These are phyloP conservation scores for Clytia hemisphaerica DNA, from an alignment of 30 jellyfish, hydroid and myxozoan species.

Conservation along the genomic window DNA sequence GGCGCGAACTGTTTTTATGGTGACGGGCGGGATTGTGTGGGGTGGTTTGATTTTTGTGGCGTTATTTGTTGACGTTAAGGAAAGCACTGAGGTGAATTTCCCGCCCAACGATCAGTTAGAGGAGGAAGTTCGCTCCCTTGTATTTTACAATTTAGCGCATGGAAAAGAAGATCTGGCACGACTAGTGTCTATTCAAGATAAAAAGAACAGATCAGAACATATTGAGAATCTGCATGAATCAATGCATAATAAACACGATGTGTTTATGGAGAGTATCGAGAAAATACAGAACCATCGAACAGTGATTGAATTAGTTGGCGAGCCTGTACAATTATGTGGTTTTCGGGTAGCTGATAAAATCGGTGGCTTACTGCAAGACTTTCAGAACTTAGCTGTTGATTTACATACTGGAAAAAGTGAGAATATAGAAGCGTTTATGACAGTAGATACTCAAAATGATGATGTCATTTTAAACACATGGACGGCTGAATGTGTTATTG, in stretches of 20 bases:
- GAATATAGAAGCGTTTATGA: too few relatives aligned
- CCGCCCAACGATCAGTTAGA: background rate
- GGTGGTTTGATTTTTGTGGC: constrained; percentile 10
- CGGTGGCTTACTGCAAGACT: background rate
- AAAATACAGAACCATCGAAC: background rate
- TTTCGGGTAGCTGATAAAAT: constrained; percentile 21
- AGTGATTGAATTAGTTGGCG: constrained; percentile 11
- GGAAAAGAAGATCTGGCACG: constrained; percentile 11
- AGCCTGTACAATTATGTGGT: constrained; percentile 33
- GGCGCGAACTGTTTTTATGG: constrained; percentile 9
- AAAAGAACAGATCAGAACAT: background rate
- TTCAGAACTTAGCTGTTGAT: constrained; percentile 19
- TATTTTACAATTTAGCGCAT: constrained; percentile 22
- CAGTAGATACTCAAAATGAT: background rate
- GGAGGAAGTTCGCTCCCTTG: constrained; percentile 17
- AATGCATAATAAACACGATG: constrained; percentile 6
- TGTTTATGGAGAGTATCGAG: background rate
- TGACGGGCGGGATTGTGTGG: constrained; percentile 33
- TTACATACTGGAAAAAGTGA: too few relatives aligned
- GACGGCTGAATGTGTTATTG: constrained; percentile 28
- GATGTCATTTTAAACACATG: constrained; percentile 5
- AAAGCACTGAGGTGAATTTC: background rate
- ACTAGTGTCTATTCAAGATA: background rate
- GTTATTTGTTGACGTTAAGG: constrained; percentile 22
- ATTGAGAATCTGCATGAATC: background rate